phyloP scores from a whole-genome alignment of 2,888 invertebrate species.

The Aphelenchoides bicaudatus region DNA sequence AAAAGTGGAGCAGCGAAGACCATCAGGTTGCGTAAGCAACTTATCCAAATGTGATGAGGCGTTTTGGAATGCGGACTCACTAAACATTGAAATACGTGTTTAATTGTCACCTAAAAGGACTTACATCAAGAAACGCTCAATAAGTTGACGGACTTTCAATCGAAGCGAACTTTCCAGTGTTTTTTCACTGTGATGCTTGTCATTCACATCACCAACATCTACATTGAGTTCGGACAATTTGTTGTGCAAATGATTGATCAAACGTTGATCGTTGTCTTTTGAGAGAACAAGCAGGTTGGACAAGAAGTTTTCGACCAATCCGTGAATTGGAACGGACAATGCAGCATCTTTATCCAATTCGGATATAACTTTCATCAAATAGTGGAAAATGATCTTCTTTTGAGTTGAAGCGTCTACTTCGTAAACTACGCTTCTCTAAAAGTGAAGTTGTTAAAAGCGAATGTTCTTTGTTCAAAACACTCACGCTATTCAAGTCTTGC shows the following conservation, averaged over 20 bases:
- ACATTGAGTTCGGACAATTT: constrained; percentile 23
- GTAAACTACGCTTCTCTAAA: constrained; percentile 30
- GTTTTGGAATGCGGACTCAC: constrained; percentile 11
- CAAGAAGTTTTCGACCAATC: constrained; percentile 20
- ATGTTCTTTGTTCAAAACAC: neutral
- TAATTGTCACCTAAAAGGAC: constrained; percentile 1
- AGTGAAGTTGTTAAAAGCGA: constrained; percentile 7
- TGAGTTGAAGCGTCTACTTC: constrained; percentile 31
- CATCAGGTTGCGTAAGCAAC: constrained; percentile 20
- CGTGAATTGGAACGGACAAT: constrained; percentile 14
- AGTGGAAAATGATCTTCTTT: constrained; percentile 36
- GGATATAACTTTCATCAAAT: constrained; percentile 27
- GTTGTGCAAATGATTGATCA: constrained; percentile 15
- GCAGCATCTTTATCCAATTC: constrained; percentile 21
- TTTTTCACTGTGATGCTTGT: constrained; percentile 15
- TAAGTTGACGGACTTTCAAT: constrained; percentile 11
- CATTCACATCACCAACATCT: constrained; percentile 17
- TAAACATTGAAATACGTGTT: neutral
- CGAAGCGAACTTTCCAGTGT: constrained; percentile 11
- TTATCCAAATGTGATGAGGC: constrained; percentile 18
- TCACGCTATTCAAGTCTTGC: constrained; percentile 31
- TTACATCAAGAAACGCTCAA: constrained; percentile 19
- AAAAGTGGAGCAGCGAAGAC: constrained; percentile 19
- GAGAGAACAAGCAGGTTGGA: constrained; percentile 15
- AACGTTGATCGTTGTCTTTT: constrained; percentile 17